phyloP scores from a whole-genome alignment of 2,113 vertebrate genomes.

The Mastomys coucha region DNA sequence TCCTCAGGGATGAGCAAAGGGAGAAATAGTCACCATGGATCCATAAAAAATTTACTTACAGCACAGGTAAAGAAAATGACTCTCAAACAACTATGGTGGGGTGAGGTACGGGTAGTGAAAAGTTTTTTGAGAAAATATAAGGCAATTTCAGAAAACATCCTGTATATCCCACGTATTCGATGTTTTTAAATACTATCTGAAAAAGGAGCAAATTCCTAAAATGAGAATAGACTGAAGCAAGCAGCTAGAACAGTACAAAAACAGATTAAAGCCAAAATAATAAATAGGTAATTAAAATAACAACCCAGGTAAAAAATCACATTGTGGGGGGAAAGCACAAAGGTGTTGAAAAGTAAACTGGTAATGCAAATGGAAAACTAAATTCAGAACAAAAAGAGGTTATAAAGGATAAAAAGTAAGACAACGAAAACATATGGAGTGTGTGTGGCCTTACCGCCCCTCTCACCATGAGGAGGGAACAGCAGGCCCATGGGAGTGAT shows the following conservation, averaged over 20 bases:
- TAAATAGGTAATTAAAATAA: neutral
- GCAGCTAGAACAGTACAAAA: neutral
- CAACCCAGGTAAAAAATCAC: neutral
- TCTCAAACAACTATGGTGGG: neutral
- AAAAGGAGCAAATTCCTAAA: neutral
- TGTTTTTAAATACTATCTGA: neutral
- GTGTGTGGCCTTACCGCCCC: neutral
- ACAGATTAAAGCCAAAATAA: neutral
- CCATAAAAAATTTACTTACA: neutral
- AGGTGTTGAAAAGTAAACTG: neutral
- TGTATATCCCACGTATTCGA: neutral
- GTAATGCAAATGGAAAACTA: neutral
- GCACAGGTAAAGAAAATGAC: neutral
- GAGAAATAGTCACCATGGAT: neutral
- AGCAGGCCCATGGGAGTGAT: neutral
- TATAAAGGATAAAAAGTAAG: neutral
- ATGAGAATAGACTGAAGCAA: constrained; percentile 3
- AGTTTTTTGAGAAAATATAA: neutral
- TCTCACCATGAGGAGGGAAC: neutral
- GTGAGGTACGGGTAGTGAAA: neutral
- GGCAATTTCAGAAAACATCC: constrained; percentile 34
- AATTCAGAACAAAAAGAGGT: constrained; percentile 15
- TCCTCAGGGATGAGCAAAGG: neutral
- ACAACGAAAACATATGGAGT: neutral
- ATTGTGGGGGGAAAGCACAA: neutral